These are phyloP conservation scores for Glaucopsyche alexis DNA, from an alignment of 2,888 invertebrate genomes.

Conservation along the genomic window DNA sequence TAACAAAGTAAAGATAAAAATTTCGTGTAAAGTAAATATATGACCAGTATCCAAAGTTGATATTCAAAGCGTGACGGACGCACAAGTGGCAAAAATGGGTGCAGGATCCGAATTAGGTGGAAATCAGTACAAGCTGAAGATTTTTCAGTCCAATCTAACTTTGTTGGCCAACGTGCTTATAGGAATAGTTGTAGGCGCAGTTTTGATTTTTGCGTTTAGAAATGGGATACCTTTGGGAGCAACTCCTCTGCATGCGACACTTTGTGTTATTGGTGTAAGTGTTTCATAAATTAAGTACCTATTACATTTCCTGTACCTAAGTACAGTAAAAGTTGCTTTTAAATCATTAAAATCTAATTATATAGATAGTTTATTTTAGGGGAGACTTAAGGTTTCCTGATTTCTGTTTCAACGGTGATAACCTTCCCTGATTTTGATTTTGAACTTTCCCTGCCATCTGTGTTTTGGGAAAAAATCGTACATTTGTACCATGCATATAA, in stretches of 20 bases:
- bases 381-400: no score
- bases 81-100: constrained; percentile 12
- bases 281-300: neutral
- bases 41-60: neutral
- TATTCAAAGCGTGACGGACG: neutral
- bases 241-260: constrained; percentile 53
- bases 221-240: constrained; percentile 49
- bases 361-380: no score
- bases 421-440: no score
- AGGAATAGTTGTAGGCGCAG: constrained; percentile 54
- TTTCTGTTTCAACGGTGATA: no score
- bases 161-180: constrained; percentile 57
- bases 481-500: no score
- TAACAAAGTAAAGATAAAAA: neutral
- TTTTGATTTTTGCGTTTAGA: constrained; percentile 50
- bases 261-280: constrained; percentile 70
- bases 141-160: constrained; percentile 53
- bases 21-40: neutral
- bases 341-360: neutral
- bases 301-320: neutral
- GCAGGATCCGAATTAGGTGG: neutral
- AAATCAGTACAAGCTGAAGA: constrained; percentile 46
- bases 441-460: no score
- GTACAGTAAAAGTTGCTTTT: neutral
- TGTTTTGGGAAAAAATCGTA: no score